Evolutionary conservation across 1,140 invertebrate genomes (phyloP).

Genomic region (Ditylenchus dipsaci): DNA sequence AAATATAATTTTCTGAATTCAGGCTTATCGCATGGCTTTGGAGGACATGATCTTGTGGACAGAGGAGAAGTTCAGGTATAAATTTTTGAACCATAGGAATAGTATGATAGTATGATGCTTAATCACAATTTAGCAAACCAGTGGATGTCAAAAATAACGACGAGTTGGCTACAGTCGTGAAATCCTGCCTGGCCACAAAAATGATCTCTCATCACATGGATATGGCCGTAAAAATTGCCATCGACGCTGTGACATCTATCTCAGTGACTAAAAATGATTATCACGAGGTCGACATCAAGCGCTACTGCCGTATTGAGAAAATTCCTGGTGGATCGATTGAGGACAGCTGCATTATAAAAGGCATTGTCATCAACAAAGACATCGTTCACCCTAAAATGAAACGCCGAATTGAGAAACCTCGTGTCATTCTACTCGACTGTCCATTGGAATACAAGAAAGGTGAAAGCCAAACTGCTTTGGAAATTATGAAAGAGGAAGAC

Average conservation of each 20-base stretch:
- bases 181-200: conserved; percentile 95
- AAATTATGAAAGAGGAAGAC: conserved; percentile 88
- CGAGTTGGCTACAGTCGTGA: conserved; percentile 77
- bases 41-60: conserved; percentile 83
- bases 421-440: conserved; percentile 90
- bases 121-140: conserved; percentile 66
- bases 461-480: conserved; percentile 93
- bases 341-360: conserved; percentile 85
- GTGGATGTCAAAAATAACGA: conserved; percentile 77
- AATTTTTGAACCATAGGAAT: neutral
- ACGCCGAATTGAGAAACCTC: conserved; percentile 86
- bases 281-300: conserved; percentile 93
- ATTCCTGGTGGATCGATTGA: conserved; percentile 92
- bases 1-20: conserved; percentile 5
- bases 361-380: conserved; percentile 98
- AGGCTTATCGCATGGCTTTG: conserved; percentile 82
- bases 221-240: conserved; percentile 85
- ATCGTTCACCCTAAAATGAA: conserved; percentile 96
- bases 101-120: neutral
- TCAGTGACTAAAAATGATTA: conserved; percentile 76
- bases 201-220: conserved; percentile 91
- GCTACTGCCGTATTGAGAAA: conserved; percentile 96
- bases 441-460: conserved; percentile 97
- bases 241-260: conserved; percentile 88
- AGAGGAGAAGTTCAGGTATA: conserved; percentile 70